Conservation (phyloP, 2,797 vertebrate species). For the Chaenodraco wilsoni region DNA sequence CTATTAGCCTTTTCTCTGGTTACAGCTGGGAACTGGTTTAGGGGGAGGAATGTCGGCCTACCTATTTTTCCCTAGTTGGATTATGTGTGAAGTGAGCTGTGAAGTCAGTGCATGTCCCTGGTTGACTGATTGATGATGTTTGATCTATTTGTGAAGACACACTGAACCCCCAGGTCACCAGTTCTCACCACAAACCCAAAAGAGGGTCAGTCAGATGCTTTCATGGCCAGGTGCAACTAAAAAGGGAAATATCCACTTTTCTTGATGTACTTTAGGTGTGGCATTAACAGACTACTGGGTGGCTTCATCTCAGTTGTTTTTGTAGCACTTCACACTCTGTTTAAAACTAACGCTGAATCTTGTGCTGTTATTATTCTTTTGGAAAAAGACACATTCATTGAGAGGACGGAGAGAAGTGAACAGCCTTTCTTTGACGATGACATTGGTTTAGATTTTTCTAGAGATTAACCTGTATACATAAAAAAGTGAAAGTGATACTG, state of each 20-base stretch:
- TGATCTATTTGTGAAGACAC: constrained; percentile 35
- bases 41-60: constrained; percentile 20
- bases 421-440: constrained; percentile 43
- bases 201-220: constrained; percentile 18
- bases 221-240: constrained; percentile 19
- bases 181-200: constrained; percentile 30
- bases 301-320: constrained; percentile 35
- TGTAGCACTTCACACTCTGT: constrained; percentile 42
- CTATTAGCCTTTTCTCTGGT: constrained; percentile 38
- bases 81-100: constrained; percentile 43
- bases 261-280: constrained; percentile 26
- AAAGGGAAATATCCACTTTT: neutral
- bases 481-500: constrained; percentile 29
- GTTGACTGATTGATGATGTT: constrained; percentile 38
- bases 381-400: constrained; percentile 21
- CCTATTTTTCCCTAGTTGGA: constrained; percentile 13
- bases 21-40: constrained; percentile 23
- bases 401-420: constrained; percentile 19
- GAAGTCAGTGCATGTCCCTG: constrained; percentile 60
- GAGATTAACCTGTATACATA: constrained; percentile 38
- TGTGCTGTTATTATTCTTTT: constrained; percentile 39
- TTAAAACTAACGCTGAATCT: constrained; percentile 61
- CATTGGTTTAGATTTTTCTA: constrained; percentile 25
- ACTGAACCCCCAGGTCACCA: constrained; percentile 27
- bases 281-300: constrained; percentile 41